These are phyloP conservation scores for Coregonus ussuriensis DNA, from an alignment of 2,797 vertebrate genomes.

Conservation along the genomic window DNA sequence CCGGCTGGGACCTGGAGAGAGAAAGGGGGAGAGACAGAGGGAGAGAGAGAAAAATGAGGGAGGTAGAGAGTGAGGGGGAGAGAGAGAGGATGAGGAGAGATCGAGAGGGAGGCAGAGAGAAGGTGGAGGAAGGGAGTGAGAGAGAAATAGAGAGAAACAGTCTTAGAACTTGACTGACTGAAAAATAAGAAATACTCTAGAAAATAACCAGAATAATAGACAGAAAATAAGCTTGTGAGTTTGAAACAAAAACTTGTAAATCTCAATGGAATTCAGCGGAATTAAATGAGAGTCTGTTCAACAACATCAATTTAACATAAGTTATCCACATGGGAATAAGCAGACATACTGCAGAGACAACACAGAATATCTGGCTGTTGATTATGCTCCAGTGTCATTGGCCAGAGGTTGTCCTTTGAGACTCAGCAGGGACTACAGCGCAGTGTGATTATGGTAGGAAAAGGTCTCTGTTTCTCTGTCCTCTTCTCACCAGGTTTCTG, in stretches of 20 bases:
- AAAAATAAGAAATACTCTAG: neutral
- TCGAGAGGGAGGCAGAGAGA: neutral
- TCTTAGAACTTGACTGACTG: neutral
- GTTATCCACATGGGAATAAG: neutral
- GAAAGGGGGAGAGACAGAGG: constrained; percentile 4
- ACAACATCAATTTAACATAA: neutral
- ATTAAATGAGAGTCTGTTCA: neutral
- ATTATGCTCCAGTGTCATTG: neutral
- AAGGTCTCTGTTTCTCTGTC: neutral
- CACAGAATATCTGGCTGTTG: neutral
- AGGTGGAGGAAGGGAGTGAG: neutral
- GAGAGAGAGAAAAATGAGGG: neutral
- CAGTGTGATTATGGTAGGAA: neutral
- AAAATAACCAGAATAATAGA: neutral
- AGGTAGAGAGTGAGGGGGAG: constrained; percentile 10
- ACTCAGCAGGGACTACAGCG: neutral
- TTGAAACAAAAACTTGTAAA: neutral
- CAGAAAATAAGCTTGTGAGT: neutral
- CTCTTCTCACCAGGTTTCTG: neutral
- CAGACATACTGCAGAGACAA: neutral
- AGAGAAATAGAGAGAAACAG: neutral
- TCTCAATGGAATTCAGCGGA: neutral
- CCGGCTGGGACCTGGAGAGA: constrained; percentile 88
- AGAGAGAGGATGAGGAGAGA: constrained; percentile 11
- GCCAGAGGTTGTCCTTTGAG: neutral